Evolutionary conservation across 2,888 invertebrate species (phyloP).

Genomic region (Melanchra persicariae): DNA sequence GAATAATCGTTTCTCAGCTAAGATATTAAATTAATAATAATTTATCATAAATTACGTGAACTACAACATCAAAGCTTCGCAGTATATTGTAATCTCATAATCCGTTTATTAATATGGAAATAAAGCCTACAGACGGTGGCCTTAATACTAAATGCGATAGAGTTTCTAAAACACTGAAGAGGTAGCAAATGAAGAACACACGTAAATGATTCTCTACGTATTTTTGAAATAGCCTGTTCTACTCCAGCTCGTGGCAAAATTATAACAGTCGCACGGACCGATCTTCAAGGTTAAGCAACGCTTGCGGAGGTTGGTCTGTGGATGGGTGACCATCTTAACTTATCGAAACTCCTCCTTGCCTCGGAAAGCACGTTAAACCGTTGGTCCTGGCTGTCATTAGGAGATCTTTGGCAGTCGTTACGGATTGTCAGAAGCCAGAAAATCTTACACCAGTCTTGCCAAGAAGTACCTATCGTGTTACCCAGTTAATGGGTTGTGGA

Average conservation of each 20-base stretch:
- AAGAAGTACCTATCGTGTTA: too few species aligned
- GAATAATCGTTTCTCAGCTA: neutral
- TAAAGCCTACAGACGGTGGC: constrained; percentile 32
- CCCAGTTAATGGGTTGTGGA: too few species aligned
- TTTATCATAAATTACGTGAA: constrained; percentile 16
- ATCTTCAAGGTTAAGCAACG: too few species aligned
- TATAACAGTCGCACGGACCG: too few species aligned
- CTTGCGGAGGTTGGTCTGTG: too few species aligned
- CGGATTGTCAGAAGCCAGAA: too few species aligned
- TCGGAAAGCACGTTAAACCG: too few species aligned
- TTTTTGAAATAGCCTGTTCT: neutral
- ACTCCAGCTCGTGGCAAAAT: neutral
- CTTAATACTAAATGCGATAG: constrained; percentile 28
- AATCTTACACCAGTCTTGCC: too few species aligned
- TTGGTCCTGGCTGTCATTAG: too few species aligned
- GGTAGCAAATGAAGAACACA: constrained; percentile 9
- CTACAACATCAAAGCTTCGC: constrained; percentile 20
- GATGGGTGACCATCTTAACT: too few species aligned
- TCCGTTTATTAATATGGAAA: constrained; percentile 58
- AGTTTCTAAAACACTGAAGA: constrained; percentile 14
- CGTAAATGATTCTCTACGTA: neutral
- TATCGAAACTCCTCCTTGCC: too few species aligned
- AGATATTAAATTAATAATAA: constrained; percentile 9
- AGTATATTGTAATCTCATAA: constrained; percentile 47
- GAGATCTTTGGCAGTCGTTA: too few species aligned